Evolutionary conservation across 2,113 vertebrate species (phyloP), one percentile per base, ranked within the genome.

Genomic region (Bambusicola thoracicus): DNA sequence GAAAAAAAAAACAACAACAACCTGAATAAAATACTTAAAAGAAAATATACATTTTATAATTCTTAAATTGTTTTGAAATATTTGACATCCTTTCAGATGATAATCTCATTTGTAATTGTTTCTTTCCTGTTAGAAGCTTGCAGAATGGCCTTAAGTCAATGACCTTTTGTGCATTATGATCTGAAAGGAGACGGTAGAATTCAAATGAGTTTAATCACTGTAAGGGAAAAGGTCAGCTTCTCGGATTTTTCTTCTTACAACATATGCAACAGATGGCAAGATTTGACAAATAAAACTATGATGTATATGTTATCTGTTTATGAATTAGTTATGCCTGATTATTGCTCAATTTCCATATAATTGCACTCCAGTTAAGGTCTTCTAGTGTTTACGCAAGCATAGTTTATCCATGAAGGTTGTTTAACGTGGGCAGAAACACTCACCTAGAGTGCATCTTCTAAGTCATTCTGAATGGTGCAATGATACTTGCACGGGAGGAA

Each of bases 71-170:
- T 73, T 83, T 81, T 91, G 63, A 92, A 91, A 90, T 90, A n/a
- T 46, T 97, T 97, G 91, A 14, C 84, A 94, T 69, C 30, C 56
- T 77, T 75, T 96, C 81, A 95, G 56, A 53, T 73, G 51, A 70
- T 93, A 89, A 93, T 87, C 20, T 29, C 92, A 43, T 86, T 81
- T 95, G 86, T 22, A 15, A 63, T 93, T 97, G 73, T 95, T 94
- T 92, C 77, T 90, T 85, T 81, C 61, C 80, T 95, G 67, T 81
- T 48, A 95, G 85, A 81, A 81, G 51, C 76, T 67, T 90, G 36
- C 67, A 94, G 87, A 83, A 91, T 75, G 32, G n/a, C 62, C 81
- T 92, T 30, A 94, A 97, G 69, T 91, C 63, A 72, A 27, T 80
- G 36, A 91, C 89, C 70, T 96, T 81, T 49, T 94, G 16, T 92